A percentile compares a stretch with the other conserved stretches of the same genome.
Conservation (phyloP, 2,888 invertebrate species). For the Trissolcus japonicus region DNA sequence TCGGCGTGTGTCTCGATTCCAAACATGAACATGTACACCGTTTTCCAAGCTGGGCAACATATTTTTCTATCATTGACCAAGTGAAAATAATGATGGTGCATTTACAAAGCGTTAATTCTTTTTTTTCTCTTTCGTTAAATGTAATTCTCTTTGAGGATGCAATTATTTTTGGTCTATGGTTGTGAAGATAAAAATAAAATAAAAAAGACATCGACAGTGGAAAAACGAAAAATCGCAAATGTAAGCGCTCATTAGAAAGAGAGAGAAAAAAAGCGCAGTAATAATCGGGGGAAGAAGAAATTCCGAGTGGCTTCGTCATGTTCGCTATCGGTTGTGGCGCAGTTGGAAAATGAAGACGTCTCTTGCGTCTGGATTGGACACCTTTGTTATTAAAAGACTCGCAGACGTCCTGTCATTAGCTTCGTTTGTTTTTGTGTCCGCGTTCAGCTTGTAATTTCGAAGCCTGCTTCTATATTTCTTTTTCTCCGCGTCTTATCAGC, state of each 20-base stretch:
- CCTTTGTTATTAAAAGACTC: slow-evolving; percentile 63
- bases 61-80: too few species aligned
- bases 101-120: too few species aligned
- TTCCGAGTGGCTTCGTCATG: slow-evolving; percentile 3
- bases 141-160: too few species aligned
- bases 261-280: not conserved
- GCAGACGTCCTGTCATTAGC: slow-evolving; percentile 68
- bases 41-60: too few species aligned
- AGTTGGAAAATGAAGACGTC: not conserved
- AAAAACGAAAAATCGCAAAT: slow-evolving; percentile 1
- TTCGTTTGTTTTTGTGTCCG: slow-evolving; percentile 62
- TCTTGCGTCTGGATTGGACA: slow-evolving; percentile 28
- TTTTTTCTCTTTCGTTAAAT: too few species aligned
- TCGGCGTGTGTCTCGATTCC: slow-evolving; percentile 39
- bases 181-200: too few species aligned
- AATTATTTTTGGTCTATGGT: too few species aligned
- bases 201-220: too few species aligned
- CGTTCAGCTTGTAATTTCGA: slow-evolving; percentile 52
- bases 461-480: slow-evolving; percentile 30
- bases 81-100: too few species aligned
- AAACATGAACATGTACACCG: slow-evolving; percentile 18
- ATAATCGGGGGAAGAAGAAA: not conserved
- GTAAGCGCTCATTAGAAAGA: not conserved
- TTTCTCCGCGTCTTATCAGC: slow-evolving; percentile 39
- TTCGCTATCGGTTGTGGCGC: not conserved